Evolutionary conservation across 2,797 vertebrate genomes (phyloP), one percentile per base, ranked within the genome.

Genomic region (Takifugu ocellatus): DNA sequence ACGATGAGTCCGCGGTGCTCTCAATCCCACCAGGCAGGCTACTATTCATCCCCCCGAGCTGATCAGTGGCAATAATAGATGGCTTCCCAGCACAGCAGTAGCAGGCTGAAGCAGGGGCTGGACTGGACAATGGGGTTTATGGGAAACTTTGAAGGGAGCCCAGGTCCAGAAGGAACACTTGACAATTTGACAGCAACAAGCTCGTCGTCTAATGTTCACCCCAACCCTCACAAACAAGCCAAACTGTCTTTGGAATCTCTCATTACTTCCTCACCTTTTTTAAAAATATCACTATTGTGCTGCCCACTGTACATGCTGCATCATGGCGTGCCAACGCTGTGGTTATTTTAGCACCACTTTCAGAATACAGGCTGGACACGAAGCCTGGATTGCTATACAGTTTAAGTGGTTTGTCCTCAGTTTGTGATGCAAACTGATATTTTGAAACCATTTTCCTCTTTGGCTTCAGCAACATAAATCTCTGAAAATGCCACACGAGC

Each of bases 41-140:
- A 58, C 66, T 61, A 33, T 29, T 48, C 70, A 56, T 53, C 9
- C 4, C 54, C 68, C 75, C 63, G 66, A 79, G 68, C 70, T 55
- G 56, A 70, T 78, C 78, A 76, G 55, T 26, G 62, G 78, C 66
- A 77, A 78, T 67, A 78, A 84, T 68, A 65, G 69, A 61, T 17
- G 12, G 70, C 57, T 70, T 48, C 47, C 59, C 59, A 8, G 55
- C 21, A 45, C 63, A 72, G 77, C 68, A 47, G 79, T 63, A 59
- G 70, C 25, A 52, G 67, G 26, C 58, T 33, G 42, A 68, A 51
- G 62, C 50, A 58, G 54, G 49, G 63, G n/a, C 25, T 3, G 33
- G 39, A n/a, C 49, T 12, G 59, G 68, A 69, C 79, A 74, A 81
- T 63, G 72, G 68, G 72, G 68, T 74, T 85, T 75, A 77, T 51